Conservation (phyloP, 2,888 invertebrate genomes). For the Stenichneumon culpator region DNA sequence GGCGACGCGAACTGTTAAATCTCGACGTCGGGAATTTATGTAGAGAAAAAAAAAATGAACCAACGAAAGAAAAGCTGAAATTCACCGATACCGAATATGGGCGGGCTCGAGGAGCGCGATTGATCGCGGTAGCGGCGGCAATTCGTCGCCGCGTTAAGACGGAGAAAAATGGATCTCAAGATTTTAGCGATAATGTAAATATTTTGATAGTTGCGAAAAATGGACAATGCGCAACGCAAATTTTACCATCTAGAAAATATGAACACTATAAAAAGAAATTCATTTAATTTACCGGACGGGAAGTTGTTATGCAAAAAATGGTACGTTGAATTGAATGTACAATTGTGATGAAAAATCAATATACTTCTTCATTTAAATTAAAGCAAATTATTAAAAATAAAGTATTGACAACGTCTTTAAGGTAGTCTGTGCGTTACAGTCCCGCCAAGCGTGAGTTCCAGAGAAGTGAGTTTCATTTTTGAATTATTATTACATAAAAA, state of each 20-base stretch:
- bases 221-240: background rate
- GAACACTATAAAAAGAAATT: background rate
- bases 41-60: slow-evolving; percentile 9
- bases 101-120: slow-evolving; percentile 11
- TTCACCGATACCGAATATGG: slow-evolving; percentile 33
- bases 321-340: no score
- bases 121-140: background rate
- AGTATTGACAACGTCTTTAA: no score
- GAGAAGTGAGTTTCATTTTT: no score
- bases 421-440: no score
- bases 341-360: no score
- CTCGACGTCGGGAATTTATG: slow-evolving; percentile 38
- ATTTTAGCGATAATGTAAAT: background rate
- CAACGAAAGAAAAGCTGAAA: slow-evolving; percentile 20
- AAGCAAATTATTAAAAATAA: no score
- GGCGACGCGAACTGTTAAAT: slow-evolving; percentile 50
- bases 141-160: background rate
- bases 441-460: no score
- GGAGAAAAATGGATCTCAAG: background rate
- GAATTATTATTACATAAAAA: no score
- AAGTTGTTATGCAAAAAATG: no score
- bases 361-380: no score
- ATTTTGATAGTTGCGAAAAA: background rate
- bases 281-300: background rate
- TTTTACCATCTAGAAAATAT: background rate